These are phyloP conservation scores for Anhinga anhinga DNA, from an alignment of 2,113 vertebrate genomes.

Conservation along the genomic window DNA sequence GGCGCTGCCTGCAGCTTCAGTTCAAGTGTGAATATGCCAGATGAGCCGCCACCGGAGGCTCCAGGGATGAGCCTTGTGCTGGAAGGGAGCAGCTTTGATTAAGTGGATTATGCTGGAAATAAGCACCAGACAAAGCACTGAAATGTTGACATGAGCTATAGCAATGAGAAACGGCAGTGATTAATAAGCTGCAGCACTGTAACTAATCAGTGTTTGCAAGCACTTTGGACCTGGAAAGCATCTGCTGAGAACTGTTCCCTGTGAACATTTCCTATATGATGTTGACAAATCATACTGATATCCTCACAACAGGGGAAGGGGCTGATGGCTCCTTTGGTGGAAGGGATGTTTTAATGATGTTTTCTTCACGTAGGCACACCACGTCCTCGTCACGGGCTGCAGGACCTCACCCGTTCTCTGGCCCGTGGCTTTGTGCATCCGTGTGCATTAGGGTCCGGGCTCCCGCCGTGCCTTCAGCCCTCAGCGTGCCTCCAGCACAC, in stretches of 20 bases:
- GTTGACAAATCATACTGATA: not conserved
- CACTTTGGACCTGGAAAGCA: constrained; percentile 2
- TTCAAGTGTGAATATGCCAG: not conserved
- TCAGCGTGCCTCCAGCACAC: not conserved
- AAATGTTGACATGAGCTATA: not conserved
- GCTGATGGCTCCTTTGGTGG: not conserved
- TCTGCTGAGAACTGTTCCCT: not conserved
- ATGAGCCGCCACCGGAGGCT: not conserved
- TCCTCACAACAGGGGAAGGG: not conserved
- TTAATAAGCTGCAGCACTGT: constrained; percentile 5
- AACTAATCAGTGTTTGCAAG: constrained; percentile 13
- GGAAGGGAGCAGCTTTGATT: not conserved
- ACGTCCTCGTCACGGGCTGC: fast-evolving
- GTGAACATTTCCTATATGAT: not conserved
- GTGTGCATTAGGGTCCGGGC: fast-evolving
- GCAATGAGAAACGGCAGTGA: not conserved
- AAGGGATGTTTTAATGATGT: not conserved
- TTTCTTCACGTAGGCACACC: not conserved
- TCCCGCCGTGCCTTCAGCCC: not conserved
- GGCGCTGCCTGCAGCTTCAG: not conserved
- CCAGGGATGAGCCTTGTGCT: not conserved
- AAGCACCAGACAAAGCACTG: not conserved
- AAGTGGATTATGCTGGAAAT: constrained; percentile 4
- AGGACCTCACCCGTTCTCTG: no score
- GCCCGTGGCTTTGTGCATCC: fast-evolving